phyloP scores from a whole-genome alignment of 2,113 vertebrate genomes.

The Osmerus eperlanus region DNA sequence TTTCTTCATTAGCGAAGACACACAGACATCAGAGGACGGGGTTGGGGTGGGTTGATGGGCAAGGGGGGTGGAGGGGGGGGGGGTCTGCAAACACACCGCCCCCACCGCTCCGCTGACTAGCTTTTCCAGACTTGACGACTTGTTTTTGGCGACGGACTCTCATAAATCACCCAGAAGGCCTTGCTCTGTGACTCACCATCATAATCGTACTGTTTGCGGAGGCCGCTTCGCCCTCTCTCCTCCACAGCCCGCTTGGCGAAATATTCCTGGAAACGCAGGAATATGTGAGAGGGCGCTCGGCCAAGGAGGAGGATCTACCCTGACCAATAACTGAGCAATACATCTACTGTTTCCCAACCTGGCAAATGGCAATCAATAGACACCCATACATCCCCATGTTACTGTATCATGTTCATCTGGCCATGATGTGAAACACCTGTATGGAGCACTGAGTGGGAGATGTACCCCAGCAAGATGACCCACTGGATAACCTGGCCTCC shows the following conservation, averaged over 20 bases:
- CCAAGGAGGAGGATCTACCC: slow-evolving; percentile 1
- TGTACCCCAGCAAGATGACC: neutral
- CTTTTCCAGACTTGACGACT: slow-evolving; percentile 64
- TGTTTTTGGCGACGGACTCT: slow-evolving; percentile 56
- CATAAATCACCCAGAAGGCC: slow-evolving; percentile 59
- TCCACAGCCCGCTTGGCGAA: slow-evolving; percentile 15
- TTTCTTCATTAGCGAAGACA: slow-evolving; percentile 79
- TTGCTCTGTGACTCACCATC: slow-evolving; percentile 51
- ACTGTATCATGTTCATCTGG: no score
- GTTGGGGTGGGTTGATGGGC: slow-evolving; percentile 18
- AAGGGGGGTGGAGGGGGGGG: slow-evolving; percentile 29
- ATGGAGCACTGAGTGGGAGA: no score
- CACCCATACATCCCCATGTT: no score
- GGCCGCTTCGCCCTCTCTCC: slow-evolving; percentile 27
- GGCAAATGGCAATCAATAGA: no score
- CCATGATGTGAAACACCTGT: no score
- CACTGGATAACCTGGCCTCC: neutral
- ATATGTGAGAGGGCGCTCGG: slow-evolving; percentile 27
- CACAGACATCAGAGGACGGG: slow-evolving; percentile 75
- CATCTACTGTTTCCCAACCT: no score
- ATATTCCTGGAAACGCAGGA: slow-evolving; percentile 53
- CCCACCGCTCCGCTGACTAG: slow-evolving; percentile 42
- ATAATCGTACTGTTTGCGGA: slow-evolving; percentile 43
- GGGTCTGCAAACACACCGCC: slow-evolving; percentile 67
- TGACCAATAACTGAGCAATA: no score